phyloP scores from a whole-genome alignment of 2,888 invertebrate species.

The Tethea ocularis region DNA sequence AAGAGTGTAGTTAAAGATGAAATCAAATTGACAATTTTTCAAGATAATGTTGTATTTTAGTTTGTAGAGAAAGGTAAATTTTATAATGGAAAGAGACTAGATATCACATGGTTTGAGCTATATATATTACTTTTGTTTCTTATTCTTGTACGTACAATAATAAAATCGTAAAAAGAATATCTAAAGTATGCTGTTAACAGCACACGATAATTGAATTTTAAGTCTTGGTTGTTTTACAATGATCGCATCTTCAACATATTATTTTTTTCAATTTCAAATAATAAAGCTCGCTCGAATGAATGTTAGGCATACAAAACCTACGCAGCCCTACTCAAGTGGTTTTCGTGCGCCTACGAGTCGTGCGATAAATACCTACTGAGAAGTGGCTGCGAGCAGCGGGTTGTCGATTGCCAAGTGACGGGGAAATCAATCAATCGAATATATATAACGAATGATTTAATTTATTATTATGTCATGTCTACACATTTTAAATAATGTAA shows the following conservation, averaged over 20 bases:
- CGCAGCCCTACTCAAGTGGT: slow-evolving; percentile 35
- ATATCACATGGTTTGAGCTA: slow-evolving; percentile 83
- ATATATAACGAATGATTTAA: slow-evolving; percentile 36
- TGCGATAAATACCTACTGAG: slow-evolving; percentile 26
- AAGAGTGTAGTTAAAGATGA: neutral
- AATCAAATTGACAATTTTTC: slow-evolving; percentile 6
- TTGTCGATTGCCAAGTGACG: slow-evolving; percentile 24
- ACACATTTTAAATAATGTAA: slow-evolving; percentile 5
- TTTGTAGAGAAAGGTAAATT: slow-evolving; percentile 53
- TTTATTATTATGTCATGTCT: slow-evolving; percentile 23
- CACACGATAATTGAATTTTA: slow-evolving; percentile 45
- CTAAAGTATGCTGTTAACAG: slow-evolving; percentile 42
- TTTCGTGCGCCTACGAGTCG: slow-evolving; percentile 42
- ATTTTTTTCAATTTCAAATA: slow-evolving; percentile 36
- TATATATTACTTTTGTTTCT: slow-evolving; percentile 62
- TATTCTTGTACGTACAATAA: slow-evolving; percentile 54
- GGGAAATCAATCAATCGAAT: slow-evolving; percentile 34
- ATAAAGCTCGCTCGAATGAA: slow-evolving; percentile 22
- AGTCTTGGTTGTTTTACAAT: slow-evolving; percentile 43
- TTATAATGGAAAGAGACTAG: slow-evolving; percentile 76
- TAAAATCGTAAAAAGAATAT: slow-evolving; percentile 50
- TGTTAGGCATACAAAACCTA: slow-evolving; percentile 47
- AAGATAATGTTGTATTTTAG: slow-evolving; percentile 18
- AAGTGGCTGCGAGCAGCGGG: neutral
- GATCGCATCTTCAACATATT: slow-evolving; percentile 37